These are phyloP conservation scores for Crambe crambe DNA, from an alignment of 37 sponge, comb jelly and placozoan species.

Conservation along the genomic window DNA sequence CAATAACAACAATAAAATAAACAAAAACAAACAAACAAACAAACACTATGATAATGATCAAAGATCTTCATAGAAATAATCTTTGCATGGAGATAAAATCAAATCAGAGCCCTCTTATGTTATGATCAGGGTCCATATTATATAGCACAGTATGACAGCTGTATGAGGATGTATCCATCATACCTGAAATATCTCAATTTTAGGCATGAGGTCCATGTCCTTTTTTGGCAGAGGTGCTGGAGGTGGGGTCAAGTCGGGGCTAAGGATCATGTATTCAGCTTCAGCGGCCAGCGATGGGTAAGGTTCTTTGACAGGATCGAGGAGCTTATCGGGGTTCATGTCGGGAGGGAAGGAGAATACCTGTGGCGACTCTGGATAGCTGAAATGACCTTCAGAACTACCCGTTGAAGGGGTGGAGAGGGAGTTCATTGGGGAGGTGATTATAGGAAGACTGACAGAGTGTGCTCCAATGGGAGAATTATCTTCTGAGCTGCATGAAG, in stretches of 20 bases:
- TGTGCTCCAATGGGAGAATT: slow-evolving; percentile 9
- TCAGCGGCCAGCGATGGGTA: slow-evolving; percentile 20
- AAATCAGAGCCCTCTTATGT: no score
- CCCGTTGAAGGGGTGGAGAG: not conserved
- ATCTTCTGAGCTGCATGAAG: not conserved
- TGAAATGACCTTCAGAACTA: not conserved
- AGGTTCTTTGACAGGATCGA: slow-evolving; percentile 16
- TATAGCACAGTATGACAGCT: no score
- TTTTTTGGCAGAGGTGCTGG: slow-evolving; percentile 9
- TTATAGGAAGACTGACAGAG: not conserved
- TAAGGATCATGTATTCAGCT: slow-evolving; percentile 59
- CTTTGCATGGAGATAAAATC: no score
- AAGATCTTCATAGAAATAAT: no score
- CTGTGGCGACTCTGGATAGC: not conserved
- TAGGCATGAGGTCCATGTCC: slow-evolving; percentile 36
- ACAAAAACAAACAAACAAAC: no score
- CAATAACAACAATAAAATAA: no score
- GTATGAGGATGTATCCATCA: no score
- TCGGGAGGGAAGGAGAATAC: not conserved
- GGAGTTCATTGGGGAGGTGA: not conserved
- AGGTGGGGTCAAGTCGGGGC: slow-evolving; percentile 42
- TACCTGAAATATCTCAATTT: slow-evolving; percentile 47
- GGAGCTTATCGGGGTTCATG: not conserved
- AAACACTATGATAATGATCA: no score
- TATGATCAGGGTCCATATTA: not conserved